Evolutionary conservation across 2,888 invertebrate species (phyloP).

Genomic region (Geophilus truncorum): DNA sequence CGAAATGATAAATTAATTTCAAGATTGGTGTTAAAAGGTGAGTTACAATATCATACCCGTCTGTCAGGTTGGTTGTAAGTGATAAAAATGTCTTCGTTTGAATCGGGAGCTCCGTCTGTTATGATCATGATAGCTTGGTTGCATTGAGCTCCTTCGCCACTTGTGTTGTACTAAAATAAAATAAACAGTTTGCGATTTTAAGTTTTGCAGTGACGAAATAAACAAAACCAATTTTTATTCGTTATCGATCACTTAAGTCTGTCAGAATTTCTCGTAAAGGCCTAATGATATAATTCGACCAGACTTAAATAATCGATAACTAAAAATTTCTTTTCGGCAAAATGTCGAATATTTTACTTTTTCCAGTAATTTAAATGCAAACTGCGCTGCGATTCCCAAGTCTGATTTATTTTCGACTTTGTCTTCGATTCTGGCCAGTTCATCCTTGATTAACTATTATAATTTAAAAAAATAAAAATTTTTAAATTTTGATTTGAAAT

Average conservation of each 20-base stretch:
- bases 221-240: no score
- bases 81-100: slow-evolving; percentile 86
- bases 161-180: slow-evolving; percentile 52
- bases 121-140: slow-evolving; percentile 98
- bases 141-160: slow-evolving; percentile 78
- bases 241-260: no score
- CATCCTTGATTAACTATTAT: neutral
- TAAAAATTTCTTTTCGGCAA: slow-evolving; percentile 39
- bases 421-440: neutral
- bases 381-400: neutral
- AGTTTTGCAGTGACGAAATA: no score
- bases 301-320: no score
- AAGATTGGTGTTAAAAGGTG: no score
- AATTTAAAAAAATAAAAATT: slow-evolving; percentile 6
- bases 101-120: slow-evolving; percentile 96
- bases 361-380: neutral
- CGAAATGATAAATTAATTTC: no score
- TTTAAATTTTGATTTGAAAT: neutral
- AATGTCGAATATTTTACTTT: slow-evolving; percentile 36
- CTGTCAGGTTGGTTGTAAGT: slow-evolving; percentile 84
- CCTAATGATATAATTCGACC: no score
- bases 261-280: no score
- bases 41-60: slow-evolving; percentile 41
- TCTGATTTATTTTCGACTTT: slow-evolving; percentile 18
- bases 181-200: no score